Conservation (phyloP, 2,797 vertebrate genomes). For the Pterois miles region DNA sequence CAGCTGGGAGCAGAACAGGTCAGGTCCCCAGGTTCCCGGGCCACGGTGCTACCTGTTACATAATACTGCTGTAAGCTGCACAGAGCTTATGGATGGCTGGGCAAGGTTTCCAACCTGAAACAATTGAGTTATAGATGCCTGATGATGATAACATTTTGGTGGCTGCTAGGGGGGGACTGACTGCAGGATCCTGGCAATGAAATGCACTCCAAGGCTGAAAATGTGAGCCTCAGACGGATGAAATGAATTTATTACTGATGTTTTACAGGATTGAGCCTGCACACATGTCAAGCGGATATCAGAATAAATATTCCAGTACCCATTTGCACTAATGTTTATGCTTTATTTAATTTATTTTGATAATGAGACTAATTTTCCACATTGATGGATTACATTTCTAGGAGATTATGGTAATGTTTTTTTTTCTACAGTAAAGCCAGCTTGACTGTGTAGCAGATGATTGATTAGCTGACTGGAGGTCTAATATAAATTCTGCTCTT, state of each 20-base stretch:
- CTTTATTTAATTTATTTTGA: constrained; percentile 58
- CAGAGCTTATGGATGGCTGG: constrained; percentile 31
- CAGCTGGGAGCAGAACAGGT: constrained; percentile 54
- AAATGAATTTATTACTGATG: constrained; percentile 22
- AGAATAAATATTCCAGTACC: constrained; percentile 15
- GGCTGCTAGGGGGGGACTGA: not conserved
- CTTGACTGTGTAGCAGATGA: constrained; percentile 47
- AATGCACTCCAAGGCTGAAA: constrained; percentile 2
- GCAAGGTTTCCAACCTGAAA: constrained; percentile 31
- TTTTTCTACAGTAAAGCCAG: constrained; percentile 40
- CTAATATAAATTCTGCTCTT: constrained; percentile 69
- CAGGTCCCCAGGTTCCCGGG: constrained; percentile 57
- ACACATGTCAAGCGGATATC: constrained; percentile 10
- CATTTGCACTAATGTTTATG: constrained; percentile 41
- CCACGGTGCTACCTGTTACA: constrained; percentile 57
- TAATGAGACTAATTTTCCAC: constrained; percentile 50
- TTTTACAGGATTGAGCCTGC: constrained; percentile 15
- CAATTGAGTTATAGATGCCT: constrained; percentile 50
- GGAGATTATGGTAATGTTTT: constrained; percentile 47
- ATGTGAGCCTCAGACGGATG: constrained; percentile 5
- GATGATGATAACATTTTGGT: constrained; percentile 45
- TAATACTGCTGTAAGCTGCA: constrained; percentile 52
- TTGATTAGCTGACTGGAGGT: constrained; percentile 45
- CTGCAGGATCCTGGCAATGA: constrained; percentile 15
- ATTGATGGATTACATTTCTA: constrained; percentile 59